Percentiles rank a stretch among this genome's conserved stretches.
Evolutionary conservation across 1,140 invertebrate genomes (phyloP).

Genomic region (Drosophila ogumai): DNA sequence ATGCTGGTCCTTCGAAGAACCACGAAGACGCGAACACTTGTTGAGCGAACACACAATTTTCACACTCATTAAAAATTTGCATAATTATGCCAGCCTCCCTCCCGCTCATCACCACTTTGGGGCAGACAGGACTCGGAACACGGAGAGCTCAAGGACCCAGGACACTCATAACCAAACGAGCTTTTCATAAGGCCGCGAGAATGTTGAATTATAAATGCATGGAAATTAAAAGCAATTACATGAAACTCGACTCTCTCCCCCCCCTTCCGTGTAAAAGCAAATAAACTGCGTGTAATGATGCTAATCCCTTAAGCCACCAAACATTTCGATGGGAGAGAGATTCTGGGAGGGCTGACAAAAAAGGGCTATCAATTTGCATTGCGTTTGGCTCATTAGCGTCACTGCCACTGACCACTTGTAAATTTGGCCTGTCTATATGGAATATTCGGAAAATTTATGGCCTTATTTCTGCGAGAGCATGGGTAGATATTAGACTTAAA

Average conservation of each 20-base stretch:
- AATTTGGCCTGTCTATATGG: slow-evolving; percentile 45
- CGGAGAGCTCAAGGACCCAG: slow-evolving; percentile 16
- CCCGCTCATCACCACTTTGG: slow-evolving; percentile 61
- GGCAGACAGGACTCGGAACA: slow-evolving; percentile 42
- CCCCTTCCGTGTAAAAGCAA: slow-evolving; percentile 37
- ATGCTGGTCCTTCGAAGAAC: slow-evolving; percentile 1
- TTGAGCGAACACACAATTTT: slow-evolving; percentile 60
- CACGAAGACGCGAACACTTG: slow-evolving; percentile 47
- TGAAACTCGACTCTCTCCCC: slow-evolving; percentile 55
- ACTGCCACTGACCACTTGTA: slow-evolving; percentile 62
- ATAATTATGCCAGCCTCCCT: slow-evolving; percentile 61
- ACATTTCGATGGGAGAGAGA: slow-evolving; percentile 9
- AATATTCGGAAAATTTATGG: slow-evolving; percentile 66
- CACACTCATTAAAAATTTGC: slow-evolving; percentile 81
- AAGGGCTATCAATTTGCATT: slow-evolving; percentile 78
- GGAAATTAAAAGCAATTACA: slow-evolving; percentile 82
- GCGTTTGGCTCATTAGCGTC: slow-evolving; percentile 74
- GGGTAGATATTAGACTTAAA: slow-evolving; percentile 4
- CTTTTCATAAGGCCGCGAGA: slow-evolving; percentile 56
- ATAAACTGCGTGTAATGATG: slow-evolving; percentile 79
- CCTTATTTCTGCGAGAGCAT: slow-evolving; percentile 5
- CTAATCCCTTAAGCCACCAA: slow-evolving; percentile 76
- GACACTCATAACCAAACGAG: slow-evolving; percentile 71
- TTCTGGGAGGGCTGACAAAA: slow-evolving; percentile 25
- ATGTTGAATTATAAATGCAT: slow-evolving; percentile 78